Base-by-base conservation (phyloP, 2,888 invertebrate species). In the Augiades crinisus region DNA sequence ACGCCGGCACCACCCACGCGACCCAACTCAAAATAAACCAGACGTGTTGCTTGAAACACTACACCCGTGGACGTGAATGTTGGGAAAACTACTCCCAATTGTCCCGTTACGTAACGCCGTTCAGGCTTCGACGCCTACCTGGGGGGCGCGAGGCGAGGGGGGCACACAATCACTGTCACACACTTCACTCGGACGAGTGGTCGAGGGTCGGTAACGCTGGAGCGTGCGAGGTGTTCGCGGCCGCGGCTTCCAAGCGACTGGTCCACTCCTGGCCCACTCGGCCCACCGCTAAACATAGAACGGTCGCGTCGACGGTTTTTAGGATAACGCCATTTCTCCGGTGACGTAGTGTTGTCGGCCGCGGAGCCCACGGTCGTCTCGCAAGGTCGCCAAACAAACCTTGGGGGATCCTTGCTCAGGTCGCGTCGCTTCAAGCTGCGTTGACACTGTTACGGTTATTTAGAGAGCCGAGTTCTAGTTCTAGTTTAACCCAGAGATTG, bases 201-300 rank as follows among this genome's bases (percentile, higher is more conserved):
- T 85, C 84, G 83, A 78, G 72, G 81, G 80, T 82, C 81, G 81
- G 68, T 66, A 64, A 59, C 77, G 83, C 82, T 83, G 84, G 81
- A 82, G 79, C 77, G 71, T 70, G 82, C 82, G 81, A 76, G 82
- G 76, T 81, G 82, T 71, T 79, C 85, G 80, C 89, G 81, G 70
- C 72, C 87, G 83, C 86, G 81, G 86, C 80, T 79, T 78, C 79
- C 82, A 75, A 80, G 83, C 88, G 87, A 90, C 90, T 90, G 85
- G 63, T 66, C 62, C 53, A 51, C 66, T 61, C 62, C 69, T 68
- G 70, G 68, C 66, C 62, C 64, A 71, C 61, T 60, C 72, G 64
- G 62, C 61, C 66, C 70, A 59, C 69, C 63, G 77, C 82, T 88
- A 88, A 75, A 77, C 75, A 72, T 88, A 87, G 87, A 75, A 59